Percentiles rank a stretch among this genome's conserved stretches.
Conservation (phyloP, 2,797 vertebrate genomes). For the Crenuchus spilurus region DNA sequence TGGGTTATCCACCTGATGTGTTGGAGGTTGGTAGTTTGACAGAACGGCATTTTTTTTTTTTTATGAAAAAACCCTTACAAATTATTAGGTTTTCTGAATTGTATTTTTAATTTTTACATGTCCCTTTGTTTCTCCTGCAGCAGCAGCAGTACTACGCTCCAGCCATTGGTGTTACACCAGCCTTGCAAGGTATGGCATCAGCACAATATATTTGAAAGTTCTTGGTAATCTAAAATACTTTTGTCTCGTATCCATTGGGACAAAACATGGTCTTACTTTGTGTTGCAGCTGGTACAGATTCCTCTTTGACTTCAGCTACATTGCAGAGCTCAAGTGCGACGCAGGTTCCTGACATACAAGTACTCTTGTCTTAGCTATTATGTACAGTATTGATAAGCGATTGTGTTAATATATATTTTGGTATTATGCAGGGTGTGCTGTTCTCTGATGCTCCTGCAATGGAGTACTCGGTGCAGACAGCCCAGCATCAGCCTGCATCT, state of each 20-base stretch:
- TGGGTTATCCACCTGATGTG: slow-evolving; percentile 72
- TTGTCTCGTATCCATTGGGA: background rate
- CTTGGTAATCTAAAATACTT: background rate
- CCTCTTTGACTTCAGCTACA: slow-evolving; percentile 22
- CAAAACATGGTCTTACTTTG: background rate
- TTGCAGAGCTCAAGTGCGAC: slow-evolving; percentile 42
- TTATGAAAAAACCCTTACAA: background rate
- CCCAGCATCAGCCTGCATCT: slow-evolving; percentile 27
- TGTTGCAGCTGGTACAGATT: slow-evolving; percentile 10
- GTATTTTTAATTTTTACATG: too few relatives aligned
- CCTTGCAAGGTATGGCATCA: slow-evolving; percentile 30
- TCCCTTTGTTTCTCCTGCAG: slow-evolving; percentile 17
- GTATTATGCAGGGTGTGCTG: slow-evolving; percentile 31
- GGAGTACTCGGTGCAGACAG: slow-evolving; percentile 14
- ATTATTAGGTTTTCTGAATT: background rate
- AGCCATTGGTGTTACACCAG: background rate
- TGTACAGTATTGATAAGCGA: too few relatives aligned
- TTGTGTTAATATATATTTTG: background rate
- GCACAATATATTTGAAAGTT: background rate
- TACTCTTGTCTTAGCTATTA: too few relatives aligned
- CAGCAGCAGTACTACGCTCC: slow-evolving; percentile 32
- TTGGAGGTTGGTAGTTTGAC: slow-evolving; percentile 62
- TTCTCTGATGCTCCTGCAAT: slow-evolving; percentile 35
- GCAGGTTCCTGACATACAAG: slow-evolving; percentile 20
- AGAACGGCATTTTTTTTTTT: background rate